phyloP scores from a whole-genome alignment of 2,888 invertebrate species.

The Xylota sylvarum region DNA sequence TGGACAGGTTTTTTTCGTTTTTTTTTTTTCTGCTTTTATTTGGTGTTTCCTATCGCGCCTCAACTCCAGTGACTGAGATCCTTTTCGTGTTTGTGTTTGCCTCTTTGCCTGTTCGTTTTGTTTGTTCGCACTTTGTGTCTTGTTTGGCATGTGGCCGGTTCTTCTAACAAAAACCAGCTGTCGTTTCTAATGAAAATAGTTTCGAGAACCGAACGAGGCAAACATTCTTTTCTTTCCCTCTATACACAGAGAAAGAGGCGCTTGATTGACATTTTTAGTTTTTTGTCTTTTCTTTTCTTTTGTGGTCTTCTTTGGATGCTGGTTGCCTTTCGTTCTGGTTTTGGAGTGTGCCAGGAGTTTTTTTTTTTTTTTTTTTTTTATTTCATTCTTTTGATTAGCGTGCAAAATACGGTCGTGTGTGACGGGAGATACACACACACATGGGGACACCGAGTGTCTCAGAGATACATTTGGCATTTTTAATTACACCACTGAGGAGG shows the following conservation, averaged over 20 bases:
- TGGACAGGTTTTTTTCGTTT: slow-evolving; percentile 11
- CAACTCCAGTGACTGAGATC: slow-evolving; percentile 18
- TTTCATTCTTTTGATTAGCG: slow-evolving; percentile 18
- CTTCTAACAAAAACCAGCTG: slow-evolving; percentile 63
- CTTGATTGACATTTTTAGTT: slow-evolving; percentile 72
- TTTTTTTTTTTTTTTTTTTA: slow-evolving; percentile 1
- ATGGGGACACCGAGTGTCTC: slow-evolving; percentile 11
- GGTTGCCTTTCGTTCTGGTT: slow-evolving; percentile 24
- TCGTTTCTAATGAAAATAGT: slow-evolving; percentile 75
- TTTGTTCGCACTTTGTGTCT: slow-evolving; percentile 67
- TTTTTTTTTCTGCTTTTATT: neutral
- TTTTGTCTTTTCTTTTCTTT: slow-evolving; percentile 27
- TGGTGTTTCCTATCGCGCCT: slow-evolving; percentile 31
- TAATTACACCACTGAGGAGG: slow-evolving; percentile 52
- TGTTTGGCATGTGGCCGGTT: slow-evolving; percentile 70
- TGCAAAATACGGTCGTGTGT: slow-evolving; percentile 42
- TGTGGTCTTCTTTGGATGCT: slow-evolving; percentile 37
- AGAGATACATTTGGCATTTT: slow-evolving; percentile 47
- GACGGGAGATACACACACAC: slow-evolving; percentile 15
- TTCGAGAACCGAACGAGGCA: slow-evolving; percentile 31
- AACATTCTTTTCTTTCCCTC: slow-evolving; percentile 40
- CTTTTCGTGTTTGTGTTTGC: slow-evolving; percentile 33
- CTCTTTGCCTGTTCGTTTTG: slow-evolving; percentile 47
- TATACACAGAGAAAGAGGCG: slow-evolving; percentile 38
- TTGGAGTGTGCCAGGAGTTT: slow-evolving; percentile 59